Conservation (phyloP, 2,113 vertebrate species). For the Tinamus guttatus region DNA sequence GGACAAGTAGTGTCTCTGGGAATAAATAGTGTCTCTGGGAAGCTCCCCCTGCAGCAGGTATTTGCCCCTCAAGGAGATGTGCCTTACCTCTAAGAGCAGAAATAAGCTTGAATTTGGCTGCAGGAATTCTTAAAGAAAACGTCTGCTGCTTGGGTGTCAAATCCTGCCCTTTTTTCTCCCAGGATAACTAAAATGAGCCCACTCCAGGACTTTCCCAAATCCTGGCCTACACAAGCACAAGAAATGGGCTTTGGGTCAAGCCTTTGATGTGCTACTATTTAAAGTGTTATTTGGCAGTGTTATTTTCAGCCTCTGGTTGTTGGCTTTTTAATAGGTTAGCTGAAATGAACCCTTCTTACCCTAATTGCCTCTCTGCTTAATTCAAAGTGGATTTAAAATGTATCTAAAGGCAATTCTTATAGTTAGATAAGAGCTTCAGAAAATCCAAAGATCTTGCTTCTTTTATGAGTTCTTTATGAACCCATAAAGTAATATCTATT, state of each 20-base stretch:
- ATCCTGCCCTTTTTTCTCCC: neutral
- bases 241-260: neutral
- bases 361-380: neutral
- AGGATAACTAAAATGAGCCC: neutral
- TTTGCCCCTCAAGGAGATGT: neutral
- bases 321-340: neutral
- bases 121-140: neutral
- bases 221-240: neutral
- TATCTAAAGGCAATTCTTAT: neutral
- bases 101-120: neutral
- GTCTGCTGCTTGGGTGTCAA: neutral
- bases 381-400: neutral
- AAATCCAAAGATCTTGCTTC: neutral
- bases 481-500: neutral
- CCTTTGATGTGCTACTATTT: neutral
- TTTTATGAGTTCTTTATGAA: neutral
- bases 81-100: neutral
- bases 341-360: neutral
- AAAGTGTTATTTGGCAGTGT: neutral
- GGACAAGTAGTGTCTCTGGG: fast-evolving
- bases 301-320: neutral
- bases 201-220: neutral
- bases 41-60: neutral
- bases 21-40: fast-evolving
- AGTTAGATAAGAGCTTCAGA: neutral